Conservation (phyloP, 2,888 invertebrate species). For the Xanthia icteritia region DNA sequence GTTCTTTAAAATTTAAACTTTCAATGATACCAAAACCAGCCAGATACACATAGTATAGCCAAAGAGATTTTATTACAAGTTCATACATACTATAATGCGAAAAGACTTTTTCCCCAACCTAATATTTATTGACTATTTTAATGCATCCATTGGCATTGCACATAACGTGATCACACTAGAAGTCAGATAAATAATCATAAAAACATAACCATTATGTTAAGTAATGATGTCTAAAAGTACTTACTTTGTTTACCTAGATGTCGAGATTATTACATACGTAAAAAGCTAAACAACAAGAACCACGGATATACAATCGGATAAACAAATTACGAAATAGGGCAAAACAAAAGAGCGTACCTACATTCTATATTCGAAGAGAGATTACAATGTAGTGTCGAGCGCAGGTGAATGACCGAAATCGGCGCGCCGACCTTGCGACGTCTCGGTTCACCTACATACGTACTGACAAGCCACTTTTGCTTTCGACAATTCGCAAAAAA, state of each 20-base stretch:
- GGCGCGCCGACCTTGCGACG: slow-evolving; percentile 89
- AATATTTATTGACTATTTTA: slow-evolving; percentile 7
- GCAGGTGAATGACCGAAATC: slow-evolving; percentile 88
- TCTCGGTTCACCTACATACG: slow-evolving; percentile 89
- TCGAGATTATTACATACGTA: not conserved
- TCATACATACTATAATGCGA: too few species aligned
- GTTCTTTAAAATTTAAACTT: too few species aligned
- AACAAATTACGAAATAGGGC: slow-evolving; percentile 46
- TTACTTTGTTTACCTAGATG: not conserved
- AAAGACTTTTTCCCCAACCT: too few species aligned
- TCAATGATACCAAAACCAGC: too few species aligned
- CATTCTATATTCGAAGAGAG: slow-evolving; percentile 70
- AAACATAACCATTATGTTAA: slow-evolving; percentile 1
- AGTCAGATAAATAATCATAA: slow-evolving; percentile 17
- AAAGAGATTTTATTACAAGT: too few species aligned
- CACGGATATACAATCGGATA: slow-evolving; percentile 33
- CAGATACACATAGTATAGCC: too few species aligned
- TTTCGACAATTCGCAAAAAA: slow-evolving; percentile 89
- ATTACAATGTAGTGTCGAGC: slow-evolving; percentile 76
- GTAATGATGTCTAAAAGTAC: not conserved
- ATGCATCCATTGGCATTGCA: slow-evolving; percentile 19
- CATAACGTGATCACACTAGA: slow-evolving; percentile 12
- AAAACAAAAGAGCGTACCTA: slow-evolving; percentile 44
- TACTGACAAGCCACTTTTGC: slow-evolving; percentile 88
- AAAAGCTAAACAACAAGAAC: slow-evolving; percentile 1